A percentile compares a stretch with the other conserved stretches of the same genome.
Evolutionary conservation across 1,140 invertebrate species (phyloP).

Genomic region (Ridgeia piscesae): DNA sequence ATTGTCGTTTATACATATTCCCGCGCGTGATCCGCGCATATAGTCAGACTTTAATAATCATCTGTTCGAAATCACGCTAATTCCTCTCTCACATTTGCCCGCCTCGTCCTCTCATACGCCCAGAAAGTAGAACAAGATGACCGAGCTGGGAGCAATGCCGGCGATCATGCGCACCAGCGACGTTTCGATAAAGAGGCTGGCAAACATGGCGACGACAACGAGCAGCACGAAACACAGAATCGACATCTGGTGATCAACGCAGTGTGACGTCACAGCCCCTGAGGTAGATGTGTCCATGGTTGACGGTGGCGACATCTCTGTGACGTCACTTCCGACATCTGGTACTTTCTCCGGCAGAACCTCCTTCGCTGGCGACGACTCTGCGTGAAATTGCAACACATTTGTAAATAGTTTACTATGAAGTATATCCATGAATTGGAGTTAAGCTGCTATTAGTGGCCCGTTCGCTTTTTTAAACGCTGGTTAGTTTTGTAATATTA

Average conservation of each 20-base stretch:
- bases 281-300: not conserved
- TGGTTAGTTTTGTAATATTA: not conserved
- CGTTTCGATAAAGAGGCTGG: not conserved
- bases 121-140: not conserved
- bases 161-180: not conserved
- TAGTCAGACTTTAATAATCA: not conserved
- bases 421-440: not conserved
- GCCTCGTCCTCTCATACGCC: not conserved
- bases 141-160: not conserved
- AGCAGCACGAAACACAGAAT: not conserved
- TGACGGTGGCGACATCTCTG: not conserved
- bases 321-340: not conserved
- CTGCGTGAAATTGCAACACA: not conserved
- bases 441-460: not conserved
- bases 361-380: not conserved
- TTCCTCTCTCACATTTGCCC: not conserved
- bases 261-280: not conserved
- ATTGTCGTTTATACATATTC: not conserved
- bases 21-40: not conserved
- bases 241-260: not conserved
- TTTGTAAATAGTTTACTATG: not conserved
- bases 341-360: not conserved
- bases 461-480: not conserved
- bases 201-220: not conserved
- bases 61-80: not conserved